Percentiles rank a stretch among this genome's conserved stretches.
These are phyloP conservation scores for Centrocercus urophasianus DNA, from an alignment of 2,113 vertebrate genomes.

Conservation along the genomic window DNA sequence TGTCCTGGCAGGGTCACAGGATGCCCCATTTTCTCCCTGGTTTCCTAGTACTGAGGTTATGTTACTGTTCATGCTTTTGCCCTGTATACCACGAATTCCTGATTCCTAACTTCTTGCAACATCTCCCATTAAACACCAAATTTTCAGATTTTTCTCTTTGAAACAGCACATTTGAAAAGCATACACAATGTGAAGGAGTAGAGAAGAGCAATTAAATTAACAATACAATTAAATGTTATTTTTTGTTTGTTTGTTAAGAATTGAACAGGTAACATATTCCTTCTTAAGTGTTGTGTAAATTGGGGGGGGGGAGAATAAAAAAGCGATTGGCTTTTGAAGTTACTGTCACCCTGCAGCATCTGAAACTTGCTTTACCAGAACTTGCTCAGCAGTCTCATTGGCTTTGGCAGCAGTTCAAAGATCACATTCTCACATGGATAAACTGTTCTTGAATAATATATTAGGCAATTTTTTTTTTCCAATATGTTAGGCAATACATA, in stretches of 20 bases:
- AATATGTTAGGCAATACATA: conserved; percentile 47
- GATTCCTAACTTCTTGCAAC: not conserved
- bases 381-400: conserved; percentile 25
- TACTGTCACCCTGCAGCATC: conserved; percentile 10
- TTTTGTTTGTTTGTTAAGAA: not conserved
- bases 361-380: conserved; percentile 44
- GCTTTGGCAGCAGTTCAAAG: conserved; percentile 56
- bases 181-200: not conserved
- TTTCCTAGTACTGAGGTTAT: not conserved
- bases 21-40: not conserved
- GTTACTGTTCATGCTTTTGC: not conserved
- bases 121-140: not conserved
- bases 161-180: not conserved
- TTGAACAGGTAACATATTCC: not conserved
- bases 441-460: conserved; percentile 45
- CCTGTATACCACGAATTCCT: not conserved
- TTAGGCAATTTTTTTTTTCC: conserved; percentile 45
- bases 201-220: not conserved
- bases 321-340: not conserved
- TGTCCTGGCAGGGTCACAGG: not conserved
- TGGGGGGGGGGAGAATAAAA: not conserved
- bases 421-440: conserved; percentile 55
- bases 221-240: not conserved
- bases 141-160: not conserved
- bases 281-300: not conserved